Conservation (phyloP, 2,797 vertebrate genomes). For the Hapalemur alaotrensis region DNA sequence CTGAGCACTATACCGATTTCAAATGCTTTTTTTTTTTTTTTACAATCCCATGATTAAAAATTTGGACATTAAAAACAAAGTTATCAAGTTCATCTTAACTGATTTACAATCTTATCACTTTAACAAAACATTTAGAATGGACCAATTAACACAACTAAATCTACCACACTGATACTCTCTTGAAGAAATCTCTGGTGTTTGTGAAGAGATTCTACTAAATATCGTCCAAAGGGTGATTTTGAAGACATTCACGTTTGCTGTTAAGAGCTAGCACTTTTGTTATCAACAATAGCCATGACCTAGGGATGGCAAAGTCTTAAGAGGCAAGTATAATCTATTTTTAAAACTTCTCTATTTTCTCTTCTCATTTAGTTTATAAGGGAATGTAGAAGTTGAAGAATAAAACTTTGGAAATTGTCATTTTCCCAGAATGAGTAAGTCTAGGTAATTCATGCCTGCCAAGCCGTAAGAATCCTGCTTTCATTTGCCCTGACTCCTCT, state of each 20-base stretch:
- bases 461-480: background rate
- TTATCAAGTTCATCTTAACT: background rate
- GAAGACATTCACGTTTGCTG: background rate
- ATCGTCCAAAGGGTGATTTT: background rate
- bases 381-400: slow-evolving; percentile 1
- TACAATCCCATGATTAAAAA: background rate
- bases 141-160: background rate
- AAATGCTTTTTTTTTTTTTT: background rate
- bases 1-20: background rate
- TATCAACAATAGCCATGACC: background rate
- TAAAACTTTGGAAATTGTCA: slow-evolving; percentile 1
- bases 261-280: background rate
- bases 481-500: background rate
- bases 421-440: background rate
- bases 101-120: background rate
- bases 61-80: background rate
- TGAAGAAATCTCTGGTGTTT: background rate
- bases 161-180: background rate
- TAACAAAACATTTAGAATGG: background rate
- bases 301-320: background rate
- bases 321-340: background rate
- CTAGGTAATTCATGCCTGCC: background rate
- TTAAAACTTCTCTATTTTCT: background rate
- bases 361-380: slow-evolving; percentile 8
- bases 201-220: background rate